Conservation (phyloP, 2,113 vertebrate genomes). For the Microcebus ravelobensis region DNA sequence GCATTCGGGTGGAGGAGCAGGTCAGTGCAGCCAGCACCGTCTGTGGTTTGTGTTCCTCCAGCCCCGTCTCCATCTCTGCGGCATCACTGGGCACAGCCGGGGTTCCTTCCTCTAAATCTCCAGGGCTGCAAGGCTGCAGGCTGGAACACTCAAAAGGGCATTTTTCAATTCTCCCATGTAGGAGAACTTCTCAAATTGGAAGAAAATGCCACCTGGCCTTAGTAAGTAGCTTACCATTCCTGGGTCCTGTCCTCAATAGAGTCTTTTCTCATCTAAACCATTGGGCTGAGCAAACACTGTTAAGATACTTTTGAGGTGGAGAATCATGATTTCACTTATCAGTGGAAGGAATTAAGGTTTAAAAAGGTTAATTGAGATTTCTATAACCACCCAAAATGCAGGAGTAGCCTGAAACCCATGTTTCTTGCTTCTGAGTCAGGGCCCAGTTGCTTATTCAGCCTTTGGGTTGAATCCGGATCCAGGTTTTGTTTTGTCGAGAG, state of each 20-base stretch:
- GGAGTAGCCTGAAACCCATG: rapidly evolving
- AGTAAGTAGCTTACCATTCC: not conserved
- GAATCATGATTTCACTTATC: not conserved
- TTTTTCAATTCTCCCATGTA: not conserved
- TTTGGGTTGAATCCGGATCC: not conserved
- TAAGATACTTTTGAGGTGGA: not conserved
- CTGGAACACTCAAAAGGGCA: not conserved
- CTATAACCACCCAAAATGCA: rapidly evolving
- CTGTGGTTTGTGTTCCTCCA: not conserved
- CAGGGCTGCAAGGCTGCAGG: not conserved
- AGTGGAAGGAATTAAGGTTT: not conserved
- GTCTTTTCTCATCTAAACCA: not conserved
- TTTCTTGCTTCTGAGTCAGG: not conserved
- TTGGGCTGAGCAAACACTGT: not conserved
- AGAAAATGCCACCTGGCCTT: not conserved
- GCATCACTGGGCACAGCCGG: not conserved
- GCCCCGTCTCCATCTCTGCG: not conserved
- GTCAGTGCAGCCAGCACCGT: too few species aligned
- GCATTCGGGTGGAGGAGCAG: not conserved
- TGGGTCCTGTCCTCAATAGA: not conserved
- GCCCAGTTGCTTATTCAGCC: not conserved
- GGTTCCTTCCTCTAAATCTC: not conserved
- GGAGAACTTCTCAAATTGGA: not conserved
- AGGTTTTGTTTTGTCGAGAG: not conserved
- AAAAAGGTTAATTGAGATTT: not conserved